These are phyloP conservation scores for Chaetura pelagica DNA, from an alignment of 2,113 vertebrate species.

Conservation along the genomic window DNA sequence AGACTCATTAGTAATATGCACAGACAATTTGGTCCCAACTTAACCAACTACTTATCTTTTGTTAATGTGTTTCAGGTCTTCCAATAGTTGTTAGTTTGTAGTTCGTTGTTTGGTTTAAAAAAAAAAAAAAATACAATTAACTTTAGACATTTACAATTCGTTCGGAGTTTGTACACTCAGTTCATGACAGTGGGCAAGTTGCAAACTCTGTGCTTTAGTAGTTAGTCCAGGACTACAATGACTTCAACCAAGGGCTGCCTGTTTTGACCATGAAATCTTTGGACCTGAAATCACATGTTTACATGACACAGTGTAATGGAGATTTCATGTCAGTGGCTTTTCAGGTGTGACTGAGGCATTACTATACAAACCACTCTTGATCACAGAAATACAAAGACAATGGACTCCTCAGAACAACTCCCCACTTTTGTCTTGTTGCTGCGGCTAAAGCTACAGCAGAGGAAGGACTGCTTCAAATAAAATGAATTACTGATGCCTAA, in stretches of 20 bases:
- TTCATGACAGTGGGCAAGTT: accelerated
- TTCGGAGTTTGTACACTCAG: not conserved
- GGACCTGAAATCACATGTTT: not conserved
- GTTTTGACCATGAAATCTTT: not conserved
- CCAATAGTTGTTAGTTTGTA: accelerated
- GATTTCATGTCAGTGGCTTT: not conserved
- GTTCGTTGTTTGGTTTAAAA: not conserved
- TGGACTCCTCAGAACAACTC: not conserved
- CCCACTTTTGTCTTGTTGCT: not conserved
- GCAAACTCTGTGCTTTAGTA: accelerated
- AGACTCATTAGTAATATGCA: not conserved
- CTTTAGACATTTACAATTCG: not conserved
- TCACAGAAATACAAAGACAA: not conserved
- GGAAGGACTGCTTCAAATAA: not conserved
- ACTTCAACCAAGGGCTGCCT: not conserved
- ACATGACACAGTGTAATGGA: not conserved
- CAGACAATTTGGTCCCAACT: not conserved
- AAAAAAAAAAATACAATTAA: not conserved
- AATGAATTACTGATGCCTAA: not conserved
- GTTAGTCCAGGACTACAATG: not conserved
- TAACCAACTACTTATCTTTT: not conserved
- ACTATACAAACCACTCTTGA: accelerated
- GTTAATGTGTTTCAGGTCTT: not conserved
- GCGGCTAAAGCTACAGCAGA: not conserved
- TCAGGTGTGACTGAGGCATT: not conserved